Evolutionary conservation across 2,113 vertebrate species (phyloP).

Genomic region (Leucoraja erinaceus): DNA sequence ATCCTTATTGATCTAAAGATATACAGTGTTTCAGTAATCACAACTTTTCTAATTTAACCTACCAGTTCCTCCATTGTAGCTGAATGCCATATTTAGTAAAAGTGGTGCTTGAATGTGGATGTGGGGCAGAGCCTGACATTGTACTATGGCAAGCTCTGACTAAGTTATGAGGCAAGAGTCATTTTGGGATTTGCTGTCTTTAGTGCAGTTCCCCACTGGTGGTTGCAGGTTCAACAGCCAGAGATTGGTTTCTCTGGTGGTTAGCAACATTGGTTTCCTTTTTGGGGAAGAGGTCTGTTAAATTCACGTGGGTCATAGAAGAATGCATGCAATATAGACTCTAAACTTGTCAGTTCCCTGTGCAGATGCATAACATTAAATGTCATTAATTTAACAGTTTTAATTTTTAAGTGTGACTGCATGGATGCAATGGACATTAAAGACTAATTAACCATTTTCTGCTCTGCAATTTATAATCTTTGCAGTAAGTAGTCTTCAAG

Average conservation of each 20-base stretch:
- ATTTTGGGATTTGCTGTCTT: not conserved
- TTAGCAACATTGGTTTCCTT: not conserved
- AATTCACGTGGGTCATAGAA: not conserved
- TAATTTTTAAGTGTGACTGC: not conserved
- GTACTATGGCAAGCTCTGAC: not conserved
- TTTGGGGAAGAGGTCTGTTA: not conserved
- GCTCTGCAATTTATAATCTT: not conserved
- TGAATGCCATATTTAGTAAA: not conserved
- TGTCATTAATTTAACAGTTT: not conserved
- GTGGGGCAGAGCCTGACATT: not conserved
- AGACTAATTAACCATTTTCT: not conserved
- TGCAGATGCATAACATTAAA: not conserved
- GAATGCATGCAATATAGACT: not conserved
- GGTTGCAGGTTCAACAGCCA: not conserved
- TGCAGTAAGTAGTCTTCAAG: not conserved
- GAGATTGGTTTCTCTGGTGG: not conserved
- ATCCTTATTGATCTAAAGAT: not conserved
- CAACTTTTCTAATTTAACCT: not conserved
- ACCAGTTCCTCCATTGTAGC: not conserved
- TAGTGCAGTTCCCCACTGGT: not conserved
- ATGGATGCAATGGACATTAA: not conserved
- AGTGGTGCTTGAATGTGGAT: not conserved
- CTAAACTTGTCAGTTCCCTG: not conserved
- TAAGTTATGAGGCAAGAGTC: not conserved
- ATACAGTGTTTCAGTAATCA: not conserved